phyloP scores from a whole-genome alignment of 53 echinoderm and acorn worm species.

The Mesocentrotus franciscanus region DNA sequence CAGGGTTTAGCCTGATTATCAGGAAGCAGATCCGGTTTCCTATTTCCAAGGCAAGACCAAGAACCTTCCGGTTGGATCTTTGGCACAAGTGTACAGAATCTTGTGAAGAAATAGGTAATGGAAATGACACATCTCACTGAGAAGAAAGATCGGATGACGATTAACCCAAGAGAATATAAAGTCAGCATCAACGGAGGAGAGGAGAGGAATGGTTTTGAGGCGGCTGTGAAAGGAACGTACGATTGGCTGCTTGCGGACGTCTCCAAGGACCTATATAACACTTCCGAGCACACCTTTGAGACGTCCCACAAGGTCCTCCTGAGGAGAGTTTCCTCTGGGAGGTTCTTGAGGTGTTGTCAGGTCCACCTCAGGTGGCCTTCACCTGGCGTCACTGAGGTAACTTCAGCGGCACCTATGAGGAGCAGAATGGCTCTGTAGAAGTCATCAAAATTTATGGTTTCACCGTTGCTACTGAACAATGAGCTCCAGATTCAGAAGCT shows the following conservation, averaged over 20 bases:
- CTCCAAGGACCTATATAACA: conserved; percentile 73
- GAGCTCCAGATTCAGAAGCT: too few relatives aligned
- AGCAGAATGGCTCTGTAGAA: conserved; percentile 36
- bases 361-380: conserved; percentile 79
- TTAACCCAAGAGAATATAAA: neutral
- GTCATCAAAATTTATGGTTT: conserved; percentile 74
- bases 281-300: conserved; percentile 67
- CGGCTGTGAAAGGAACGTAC: conserved; percentile 70
- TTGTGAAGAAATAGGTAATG: conserved; percentile 88
- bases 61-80: conserved; percentile 75
- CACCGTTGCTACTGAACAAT: conserved; percentile 70
- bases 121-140: conserved; percentile 64
- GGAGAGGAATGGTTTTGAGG: conserved; percentile 49
- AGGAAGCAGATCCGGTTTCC: conserved; percentile 61
- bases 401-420: conserved; percentile 74
- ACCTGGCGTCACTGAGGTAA: conserved; percentile 84
- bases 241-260: conserved; percentile 67
- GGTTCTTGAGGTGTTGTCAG: conserved; percentile 78
- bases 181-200: conserved; percentile 68
- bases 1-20: conserved; percentile 64
- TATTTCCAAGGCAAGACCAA: conserved; percentile 70
- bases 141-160: conserved; percentile 12
- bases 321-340: conserved; percentile 82
- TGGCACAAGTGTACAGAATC: conserved; percentile 78
- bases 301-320: conserved; percentile 71